Conservation (phyloP, 1,140 invertebrate genomes). For the Chionoecetes opilio region DNA sequence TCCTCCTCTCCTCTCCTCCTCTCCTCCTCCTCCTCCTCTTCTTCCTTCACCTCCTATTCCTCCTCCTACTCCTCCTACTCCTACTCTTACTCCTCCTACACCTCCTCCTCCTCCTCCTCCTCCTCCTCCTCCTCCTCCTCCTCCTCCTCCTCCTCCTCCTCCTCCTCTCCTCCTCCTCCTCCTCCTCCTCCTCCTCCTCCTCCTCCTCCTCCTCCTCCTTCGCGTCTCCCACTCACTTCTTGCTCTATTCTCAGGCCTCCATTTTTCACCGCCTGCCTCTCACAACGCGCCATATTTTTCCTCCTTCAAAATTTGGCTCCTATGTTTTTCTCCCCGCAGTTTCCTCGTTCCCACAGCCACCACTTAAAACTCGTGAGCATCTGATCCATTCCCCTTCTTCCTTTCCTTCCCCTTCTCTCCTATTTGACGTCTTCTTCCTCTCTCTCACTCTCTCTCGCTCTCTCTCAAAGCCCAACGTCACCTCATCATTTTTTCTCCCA, state of each 20-base stretch:
- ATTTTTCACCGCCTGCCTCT: neutral
- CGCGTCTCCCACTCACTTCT: neutral
- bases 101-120: neutral
- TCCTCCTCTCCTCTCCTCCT: neutral
- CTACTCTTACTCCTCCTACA: neutral
- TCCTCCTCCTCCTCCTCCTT: neutral
- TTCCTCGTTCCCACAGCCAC: neutral
- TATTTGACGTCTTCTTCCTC: neutral
- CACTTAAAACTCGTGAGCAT: conserved; percentile 15
- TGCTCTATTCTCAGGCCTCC: neutral
- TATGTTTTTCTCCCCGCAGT: neutral
- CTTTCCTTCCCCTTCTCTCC: neutral
- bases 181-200: neutral
- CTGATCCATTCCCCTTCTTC: neutral
- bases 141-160: neutral
- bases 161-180: neutral
- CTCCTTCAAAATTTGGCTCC: conserved; percentile 5
- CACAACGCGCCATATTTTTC: conserved; percentile 5
- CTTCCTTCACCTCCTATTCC: too few species aligned
- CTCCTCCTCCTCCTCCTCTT: neutral
- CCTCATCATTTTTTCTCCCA: neutral
- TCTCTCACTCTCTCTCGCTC: neutral
- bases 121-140: neutral
- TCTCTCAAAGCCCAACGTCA: neutral
- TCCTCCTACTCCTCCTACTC: neutral